Conservation (phyloP, 2,888 invertebrate genomes). For the Campaea margaritaria region DNA sequence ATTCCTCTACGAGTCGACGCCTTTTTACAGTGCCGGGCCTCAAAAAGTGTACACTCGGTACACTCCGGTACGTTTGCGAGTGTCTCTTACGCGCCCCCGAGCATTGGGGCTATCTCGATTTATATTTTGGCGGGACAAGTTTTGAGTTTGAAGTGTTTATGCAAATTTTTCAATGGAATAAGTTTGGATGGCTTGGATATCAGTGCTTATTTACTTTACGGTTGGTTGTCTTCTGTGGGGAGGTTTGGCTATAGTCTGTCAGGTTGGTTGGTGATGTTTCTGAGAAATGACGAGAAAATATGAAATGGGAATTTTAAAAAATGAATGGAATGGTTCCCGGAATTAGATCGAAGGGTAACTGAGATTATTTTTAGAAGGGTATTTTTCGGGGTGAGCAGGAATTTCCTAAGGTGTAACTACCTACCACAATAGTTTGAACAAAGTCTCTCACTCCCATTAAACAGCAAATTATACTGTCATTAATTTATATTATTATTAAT, state of each 20-base stretch:
- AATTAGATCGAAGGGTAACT: no score
- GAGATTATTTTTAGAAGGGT: no score
- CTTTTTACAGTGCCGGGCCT: conserved; percentile 34
- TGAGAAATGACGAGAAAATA: no score
- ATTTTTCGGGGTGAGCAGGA: no score
- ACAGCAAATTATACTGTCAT: no score
- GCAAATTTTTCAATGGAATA: conserved; percentile 25
- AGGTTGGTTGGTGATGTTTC: no score
- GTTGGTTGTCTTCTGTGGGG: conserved; percentile 5
- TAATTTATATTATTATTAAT: no score
- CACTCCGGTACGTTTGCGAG: conserved; percentile 2
- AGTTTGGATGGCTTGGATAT: conserved; percentile 12
- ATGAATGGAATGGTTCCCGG: no score
- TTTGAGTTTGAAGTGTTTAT: conserved; percentile 24
- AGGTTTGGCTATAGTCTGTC: background rate
- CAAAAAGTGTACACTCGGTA: conserved; percentile 18
- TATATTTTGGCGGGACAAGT: conserved; percentile 9
- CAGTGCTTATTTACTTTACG: conserved; percentile 17
- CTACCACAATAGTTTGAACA: no score
- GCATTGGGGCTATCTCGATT: conserved; percentile 4
- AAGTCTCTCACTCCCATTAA: no score
- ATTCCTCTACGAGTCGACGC: conserved; percentile 36
- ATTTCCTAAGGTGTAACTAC: no score
- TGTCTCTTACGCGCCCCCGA: conserved; percentile 1
- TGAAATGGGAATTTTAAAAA: no score